Conservation (phyloP, 1,140 invertebrate genomes). For the Zaprionus ghesquierei region DNA sequence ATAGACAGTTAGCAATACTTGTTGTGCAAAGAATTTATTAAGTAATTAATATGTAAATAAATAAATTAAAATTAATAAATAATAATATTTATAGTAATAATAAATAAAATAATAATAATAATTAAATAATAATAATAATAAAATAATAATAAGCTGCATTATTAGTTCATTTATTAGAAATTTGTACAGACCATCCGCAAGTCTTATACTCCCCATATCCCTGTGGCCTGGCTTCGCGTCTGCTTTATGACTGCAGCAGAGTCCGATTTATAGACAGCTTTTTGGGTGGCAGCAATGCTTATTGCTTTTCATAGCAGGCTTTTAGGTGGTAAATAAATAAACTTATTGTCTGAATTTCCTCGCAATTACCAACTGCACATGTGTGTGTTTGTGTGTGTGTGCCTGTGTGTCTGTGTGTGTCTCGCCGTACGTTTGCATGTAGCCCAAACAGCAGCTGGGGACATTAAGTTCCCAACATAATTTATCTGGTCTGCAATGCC, state of each 20-base stretch:
- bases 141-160: too few relatives aligned
- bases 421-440: background rate
- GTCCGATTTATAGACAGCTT: slow-evolving; percentile 46
- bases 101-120: too few relatives aligned
- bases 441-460: background rate
- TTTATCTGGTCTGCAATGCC: slow-evolving; percentile 8
- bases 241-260: slow-evolving; percentile 49
- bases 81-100: too few relatives aligned
- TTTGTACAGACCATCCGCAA: background rate
- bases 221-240: background rate
- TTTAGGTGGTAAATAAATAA: slow-evolving; percentile 52
- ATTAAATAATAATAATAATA: too few relatives aligned
- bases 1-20: too few relatives aligned
- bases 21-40: too few relatives aligned
- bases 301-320: slow-evolving; percentile 40
- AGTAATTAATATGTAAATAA: too few relatives aligned
- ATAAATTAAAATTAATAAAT: too few relatives aligned
- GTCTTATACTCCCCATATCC: background rate
- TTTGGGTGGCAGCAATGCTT: slow-evolving; percentile 36
- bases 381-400: background rate
- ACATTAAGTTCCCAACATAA: slow-evolving; percentile 18
- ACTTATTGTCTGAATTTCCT: slow-evolving; percentile 47
- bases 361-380: slow-evolving; percentile 30
- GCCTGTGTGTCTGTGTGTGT: background rate
- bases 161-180: too few relatives aligned